Conservation (phyloP, 2,797 vertebrate genomes). For the Mallotus villosus region DNA sequence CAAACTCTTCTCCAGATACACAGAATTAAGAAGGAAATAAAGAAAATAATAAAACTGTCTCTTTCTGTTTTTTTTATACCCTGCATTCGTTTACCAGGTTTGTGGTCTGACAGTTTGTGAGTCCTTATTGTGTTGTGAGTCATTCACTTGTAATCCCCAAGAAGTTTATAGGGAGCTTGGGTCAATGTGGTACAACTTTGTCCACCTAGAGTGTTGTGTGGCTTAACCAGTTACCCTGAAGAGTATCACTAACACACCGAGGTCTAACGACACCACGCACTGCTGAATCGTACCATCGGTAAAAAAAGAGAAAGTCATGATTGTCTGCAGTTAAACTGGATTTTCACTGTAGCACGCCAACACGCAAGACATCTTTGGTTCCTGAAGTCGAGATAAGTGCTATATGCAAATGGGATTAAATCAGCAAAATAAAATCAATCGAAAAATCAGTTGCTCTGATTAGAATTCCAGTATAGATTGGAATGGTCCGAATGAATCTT, state of each 20-base stretch:
- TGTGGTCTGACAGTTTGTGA: slow-evolving; percentile 45
- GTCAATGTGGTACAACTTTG: slow-evolving; percentile 53
- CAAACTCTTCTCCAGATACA: slow-evolving; percentile 54
- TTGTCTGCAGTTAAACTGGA: slow-evolving; percentile 18
- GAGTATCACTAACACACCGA: slow-evolving; percentile 35
- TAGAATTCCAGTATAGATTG: slow-evolving; percentile 51
- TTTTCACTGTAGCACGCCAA: slow-evolving; percentile 18
- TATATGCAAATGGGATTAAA: slow-evolving; percentile 10
- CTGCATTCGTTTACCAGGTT: slow-evolving; percentile 65
- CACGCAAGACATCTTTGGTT: slow-evolving; percentile 28
- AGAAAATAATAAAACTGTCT: slow-evolving; percentile 42
- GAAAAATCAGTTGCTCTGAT: slow-evolving; percentile 28
- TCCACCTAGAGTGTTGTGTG: slow-evolving; percentile 7
- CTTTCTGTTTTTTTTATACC: slow-evolving; percentile 33
- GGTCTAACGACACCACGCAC: slow-evolving; percentile 41
- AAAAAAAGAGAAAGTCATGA: slow-evolving; percentile 37
- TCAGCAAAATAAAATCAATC: slow-evolving; percentile 18
- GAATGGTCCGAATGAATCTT: too few relatives aligned
- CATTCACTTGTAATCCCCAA: slow-evolving; percentile 55
- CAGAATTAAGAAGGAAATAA: slow-evolving; percentile 45
- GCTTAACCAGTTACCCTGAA: slow-evolving; percentile 42
- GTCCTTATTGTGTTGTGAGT: slow-evolving; percentile 55
- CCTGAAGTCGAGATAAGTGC: slow-evolving; percentile 24
- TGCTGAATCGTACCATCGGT: slow-evolving; percentile 51
- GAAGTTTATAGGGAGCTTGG: slow-evolving; percentile 49